These are phyloP conservation scores for Gymnodraco acuticeps DNA, from an alignment of 2,797 vertebrate genomes.

Conservation along the genomic window DNA sequence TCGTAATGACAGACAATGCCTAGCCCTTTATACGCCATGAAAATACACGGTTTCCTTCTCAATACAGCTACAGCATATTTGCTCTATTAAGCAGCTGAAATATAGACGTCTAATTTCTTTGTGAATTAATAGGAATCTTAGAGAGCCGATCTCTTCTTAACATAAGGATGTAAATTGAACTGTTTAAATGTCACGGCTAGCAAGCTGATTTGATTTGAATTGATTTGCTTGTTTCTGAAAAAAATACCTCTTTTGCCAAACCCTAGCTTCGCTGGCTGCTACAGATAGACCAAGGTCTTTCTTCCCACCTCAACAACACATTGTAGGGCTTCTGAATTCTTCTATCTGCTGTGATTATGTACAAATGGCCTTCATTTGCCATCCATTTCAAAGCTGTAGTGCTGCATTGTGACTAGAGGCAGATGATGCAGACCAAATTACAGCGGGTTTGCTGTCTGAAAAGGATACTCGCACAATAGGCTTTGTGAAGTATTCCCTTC, in stretches of 20 bases:
- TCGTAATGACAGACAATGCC: slow-evolving; percentile 77
- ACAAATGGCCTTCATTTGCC: slow-evolving; percentile 86
- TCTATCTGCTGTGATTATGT: slow-evolving; percentile 85
- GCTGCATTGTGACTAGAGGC: slow-evolving; percentile 84
- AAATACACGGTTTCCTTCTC: slow-evolving; percentile 72
- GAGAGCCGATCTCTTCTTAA: slow-evolving; percentile 79
- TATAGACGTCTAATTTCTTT: slow-evolving; percentile 82
- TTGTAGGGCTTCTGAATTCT: slow-evolving; percentile 81
- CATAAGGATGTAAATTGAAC: slow-evolving; percentile 84
- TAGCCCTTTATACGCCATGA: slow-evolving; percentile 71
- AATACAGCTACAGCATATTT: slow-evolving; percentile 70
- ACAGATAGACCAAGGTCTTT: slow-evolving; percentile 85
- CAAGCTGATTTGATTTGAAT: slow-evolving; percentile 85
- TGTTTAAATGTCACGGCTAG: slow-evolving; percentile 82
- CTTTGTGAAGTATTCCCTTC: slow-evolving; percentile 84
- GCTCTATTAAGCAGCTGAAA: slow-evolving; percentile 82
- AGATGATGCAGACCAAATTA: slow-evolving; percentile 85
- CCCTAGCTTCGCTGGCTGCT: slow-evolving; percentile 76
- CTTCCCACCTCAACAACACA: slow-evolving; percentile 83
- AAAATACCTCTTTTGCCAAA: slow-evolving; percentile 72
- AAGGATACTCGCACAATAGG: slow-evolving; percentile 85
- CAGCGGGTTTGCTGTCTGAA: slow-evolving; percentile 84
- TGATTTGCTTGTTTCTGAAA: slow-evolving; percentile 84
- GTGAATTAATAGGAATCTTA: slow-evolving; percentile 81
- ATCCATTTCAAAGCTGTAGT: slow-evolving; percentile 85